Conservation (phyloP, 2,797 vertebrate genomes). For the Lycodopsis pacificus region DNA sequence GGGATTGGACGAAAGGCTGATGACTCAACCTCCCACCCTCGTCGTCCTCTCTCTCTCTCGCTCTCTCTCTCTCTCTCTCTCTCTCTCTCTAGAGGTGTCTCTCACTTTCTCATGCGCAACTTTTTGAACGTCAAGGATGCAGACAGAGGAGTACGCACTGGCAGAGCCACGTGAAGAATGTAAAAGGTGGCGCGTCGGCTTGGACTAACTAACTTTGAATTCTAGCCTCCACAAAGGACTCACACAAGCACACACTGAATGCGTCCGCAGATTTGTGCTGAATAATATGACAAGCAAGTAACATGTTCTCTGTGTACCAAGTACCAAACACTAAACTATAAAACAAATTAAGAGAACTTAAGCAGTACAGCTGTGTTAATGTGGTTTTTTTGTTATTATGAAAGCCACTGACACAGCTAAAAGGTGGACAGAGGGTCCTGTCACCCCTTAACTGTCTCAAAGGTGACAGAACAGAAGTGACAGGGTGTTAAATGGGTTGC, state of each 20-base stretch:
- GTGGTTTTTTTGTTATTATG: neutral
- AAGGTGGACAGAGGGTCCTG: conserved; percentile 1
- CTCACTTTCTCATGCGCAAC: conserved; percentile 64
- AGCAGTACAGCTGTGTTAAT: neutral
- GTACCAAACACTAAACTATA: neutral
- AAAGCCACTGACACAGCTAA: conserved; percentile 15
- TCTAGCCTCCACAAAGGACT: neutral
- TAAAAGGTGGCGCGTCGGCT: neutral
- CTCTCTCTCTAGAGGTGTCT: conserved; percentile 42
- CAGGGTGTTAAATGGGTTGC: conserved; percentile 39
- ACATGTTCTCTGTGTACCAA: neutral
- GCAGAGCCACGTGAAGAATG: conserved; percentile 22
- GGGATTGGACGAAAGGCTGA: conserved; percentile 71
- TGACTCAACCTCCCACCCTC: conserved; percentile 76
- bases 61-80: conserved; percentile 43
- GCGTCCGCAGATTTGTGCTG: neutral
- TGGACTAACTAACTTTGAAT: conserved; percentile 15
- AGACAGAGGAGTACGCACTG: conserved; percentile 18
- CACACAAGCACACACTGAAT: neutral
- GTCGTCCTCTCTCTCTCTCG: conserved; percentile 23
- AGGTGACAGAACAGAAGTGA: conserved; percentile 25
- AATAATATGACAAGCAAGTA: conserved; percentile 7
- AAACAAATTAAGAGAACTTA: neutral
- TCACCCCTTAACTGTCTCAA: neutral
- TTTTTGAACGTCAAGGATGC: conserved; percentile 56